Conservation (phyloP, 2,888 invertebrate genomes). For the Zootermopsis nevadensis region DNA sequence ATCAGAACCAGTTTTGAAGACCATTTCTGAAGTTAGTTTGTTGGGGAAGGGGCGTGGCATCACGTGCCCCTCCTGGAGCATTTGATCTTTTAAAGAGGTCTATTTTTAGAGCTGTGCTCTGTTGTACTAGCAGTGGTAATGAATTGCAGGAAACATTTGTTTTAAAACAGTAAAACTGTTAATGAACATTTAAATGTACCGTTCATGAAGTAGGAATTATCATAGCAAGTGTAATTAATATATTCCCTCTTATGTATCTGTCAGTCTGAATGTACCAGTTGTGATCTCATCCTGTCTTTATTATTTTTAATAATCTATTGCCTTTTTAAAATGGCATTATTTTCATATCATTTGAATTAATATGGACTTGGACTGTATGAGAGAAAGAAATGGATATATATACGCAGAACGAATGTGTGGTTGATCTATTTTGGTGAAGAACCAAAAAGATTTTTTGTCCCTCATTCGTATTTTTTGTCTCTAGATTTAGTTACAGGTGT, state of each 20-base stretch:
- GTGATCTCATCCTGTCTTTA: constrained; percentile 22
- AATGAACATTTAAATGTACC: not conserved
- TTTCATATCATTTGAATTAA: not conserved
- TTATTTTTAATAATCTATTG: not conserved
- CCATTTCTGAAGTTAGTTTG: not conserved
- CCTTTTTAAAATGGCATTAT: not conserved
- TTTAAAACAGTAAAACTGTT: constrained; percentile 14
- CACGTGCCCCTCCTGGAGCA: not conserved
- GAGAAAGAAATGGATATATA: not conserved
- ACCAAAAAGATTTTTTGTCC: constrained; percentile 8
- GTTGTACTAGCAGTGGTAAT: constrained; percentile 7
- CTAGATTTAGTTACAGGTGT: not conserved
- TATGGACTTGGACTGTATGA: not conserved
- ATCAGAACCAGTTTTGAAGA: not conserved
- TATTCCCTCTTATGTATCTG: constrained; percentile 4
- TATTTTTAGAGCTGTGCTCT: constrained; percentile 20
- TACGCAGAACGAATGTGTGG: not conserved
- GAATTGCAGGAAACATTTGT: not conserved
- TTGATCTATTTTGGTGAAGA: not conserved
- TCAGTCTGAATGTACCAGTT: constrained; percentile 4
- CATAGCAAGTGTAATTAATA: constrained; percentile 1
- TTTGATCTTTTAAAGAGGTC: constrained; percentile 19
- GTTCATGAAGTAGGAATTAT: not conserved
- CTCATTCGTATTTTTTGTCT: not conserved
- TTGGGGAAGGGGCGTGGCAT: no score